These are phyloP conservation scores for Bufo bufo DNA, from an alignment of 2,113 vertebrate genomes.

Conservation along the genomic window DNA sequence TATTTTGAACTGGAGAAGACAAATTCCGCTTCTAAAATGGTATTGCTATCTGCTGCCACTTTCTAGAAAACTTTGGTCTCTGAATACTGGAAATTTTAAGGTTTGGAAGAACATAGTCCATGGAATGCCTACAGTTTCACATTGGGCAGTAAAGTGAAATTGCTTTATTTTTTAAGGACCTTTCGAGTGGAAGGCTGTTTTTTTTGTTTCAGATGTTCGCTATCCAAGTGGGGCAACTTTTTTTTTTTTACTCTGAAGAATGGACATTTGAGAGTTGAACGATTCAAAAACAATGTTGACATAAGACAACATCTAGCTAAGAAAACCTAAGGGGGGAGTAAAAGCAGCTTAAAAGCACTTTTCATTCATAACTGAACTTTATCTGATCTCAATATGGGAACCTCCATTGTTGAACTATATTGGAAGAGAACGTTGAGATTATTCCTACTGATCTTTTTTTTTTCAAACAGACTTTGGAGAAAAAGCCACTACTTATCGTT, in stretches of 20 bases:
- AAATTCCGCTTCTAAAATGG: constrained; percentile 76
- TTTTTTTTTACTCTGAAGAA: constrained; percentile 89
- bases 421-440: constrained; percentile 74
- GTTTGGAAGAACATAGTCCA: constrained; percentile 80
- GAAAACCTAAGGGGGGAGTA: constrained; percentile 93
- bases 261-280: constrained; percentile 84
- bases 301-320: constrained; percentile 95
- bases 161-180: constrained; percentile 95
- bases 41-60: constrained; percentile 75
- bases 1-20: constrained; percentile 84
- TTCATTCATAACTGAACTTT: constrained; percentile 80
- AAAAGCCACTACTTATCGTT: constrained; percentile 64
- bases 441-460: constrained; percentile 71
- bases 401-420: constrained; percentile 73
- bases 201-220: constrained; percentile 86
- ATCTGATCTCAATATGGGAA: constrained; percentile 73
- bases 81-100: constrained; percentile 82
- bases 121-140: constrained; percentile 91
- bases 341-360: constrained; percentile 85
- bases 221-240: constrained; percentile 82
- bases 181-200: constrained; percentile 85
- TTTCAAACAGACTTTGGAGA: constrained; percentile 72
- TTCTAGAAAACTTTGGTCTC: constrained; percentile 81
- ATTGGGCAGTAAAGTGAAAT: constrained; percentile 88
- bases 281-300: constrained; percentile 84